Evolutionary conservation across 2,888 invertebrate species (phyloP), one percentile per base, ranked within the genome.

Genomic region (Pristionchus entomophagus): DNA sequence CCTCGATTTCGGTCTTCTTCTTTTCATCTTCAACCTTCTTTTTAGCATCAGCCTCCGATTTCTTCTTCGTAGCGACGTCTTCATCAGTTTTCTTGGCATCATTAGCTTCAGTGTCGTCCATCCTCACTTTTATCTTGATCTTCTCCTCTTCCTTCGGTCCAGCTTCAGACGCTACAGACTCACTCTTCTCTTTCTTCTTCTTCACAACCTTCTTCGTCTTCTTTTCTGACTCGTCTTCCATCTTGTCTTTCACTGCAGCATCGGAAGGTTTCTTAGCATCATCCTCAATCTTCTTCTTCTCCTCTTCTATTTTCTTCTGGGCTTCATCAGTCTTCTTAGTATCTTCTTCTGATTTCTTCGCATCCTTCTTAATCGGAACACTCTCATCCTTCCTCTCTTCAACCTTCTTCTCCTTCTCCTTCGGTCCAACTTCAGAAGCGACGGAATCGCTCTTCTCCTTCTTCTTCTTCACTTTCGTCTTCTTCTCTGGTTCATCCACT

Each of bases 21-120:
- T 89, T 53, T 77, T 89, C 86, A 45, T 81, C 59, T 17, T 65
- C 65, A 78, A 35, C 41, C 62, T 78, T 59, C 78, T 78, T 78
- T 32, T 38, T 69, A 5, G 10, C 65, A 73, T 87, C 59, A 10
- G 32, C 32, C 86, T 22, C 49, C 80, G 86, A 82, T 38, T 82
- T 87, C 87, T 86, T 88, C 88, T 86, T 87, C 86, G 29, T 81
- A 86, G 69, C 86, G 86, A 6, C 56, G 4, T 59, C 35, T 35
- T 86, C 65, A 10, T 45, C 51, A 26, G 35, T 38, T 59, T 88
- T 89, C 45, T 88, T 85, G 22, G 19, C 26, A 3, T 49, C 38
- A 38, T 77, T 41, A n/a, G 19, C 14, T 56, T 32, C 51, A 26
- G 41, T 49, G 49, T 65, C 73, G 26, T 41, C 78, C 0, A 53